Conservation (phyloP, 2,113 vertebrate genomes). For the Redunca redunca region DNA sequence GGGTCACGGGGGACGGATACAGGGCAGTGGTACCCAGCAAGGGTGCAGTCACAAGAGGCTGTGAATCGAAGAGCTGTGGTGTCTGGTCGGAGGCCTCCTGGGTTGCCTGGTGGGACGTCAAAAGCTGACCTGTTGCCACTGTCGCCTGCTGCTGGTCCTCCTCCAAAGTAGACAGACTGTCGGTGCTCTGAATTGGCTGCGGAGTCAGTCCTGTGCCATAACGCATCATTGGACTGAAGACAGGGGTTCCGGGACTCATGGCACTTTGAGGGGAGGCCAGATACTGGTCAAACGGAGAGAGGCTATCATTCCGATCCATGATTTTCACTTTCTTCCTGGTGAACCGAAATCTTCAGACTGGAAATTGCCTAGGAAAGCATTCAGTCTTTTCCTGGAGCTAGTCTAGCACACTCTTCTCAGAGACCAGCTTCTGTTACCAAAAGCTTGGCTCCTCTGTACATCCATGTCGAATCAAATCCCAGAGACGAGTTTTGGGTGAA, state of each 20-base stretch:
- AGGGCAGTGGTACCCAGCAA: conserved; percentile 93
- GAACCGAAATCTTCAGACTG: background rate
- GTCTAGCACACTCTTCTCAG: background rate
- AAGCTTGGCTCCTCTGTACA: background rate
- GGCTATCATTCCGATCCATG: background rate
- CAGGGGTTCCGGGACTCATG: conserved; percentile 93
- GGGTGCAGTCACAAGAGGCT: conserved; percentile 91
- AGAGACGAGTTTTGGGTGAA: background rate
- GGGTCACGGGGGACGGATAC: conserved; percentile 92
- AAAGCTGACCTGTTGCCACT: conserved; percentile 59
- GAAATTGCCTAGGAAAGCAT: background rate
- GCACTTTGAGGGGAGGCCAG: conserved; percentile 81
- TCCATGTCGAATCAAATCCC: background rate
- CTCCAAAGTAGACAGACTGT: conserved; percentile 91
- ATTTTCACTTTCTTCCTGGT: background rate
- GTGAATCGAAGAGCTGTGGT: conserved; percentile 95
- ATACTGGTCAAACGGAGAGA: background rate
- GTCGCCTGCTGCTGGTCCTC: conserved; percentile 86
- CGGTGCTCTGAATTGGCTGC: conserved; percentile 93
- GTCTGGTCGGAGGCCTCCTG: conserved; percentile 91
- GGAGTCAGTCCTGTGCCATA: conserved; percentile 97
- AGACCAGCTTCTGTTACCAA: background rate
- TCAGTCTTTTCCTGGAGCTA: background rate
- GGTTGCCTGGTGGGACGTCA: conserved; percentile 80
- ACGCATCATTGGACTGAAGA: conserved; percentile 98